Base-by-base conservation (phyloP, 2,888 invertebrate genomes). In the Ernsta delagoae region DNA sequence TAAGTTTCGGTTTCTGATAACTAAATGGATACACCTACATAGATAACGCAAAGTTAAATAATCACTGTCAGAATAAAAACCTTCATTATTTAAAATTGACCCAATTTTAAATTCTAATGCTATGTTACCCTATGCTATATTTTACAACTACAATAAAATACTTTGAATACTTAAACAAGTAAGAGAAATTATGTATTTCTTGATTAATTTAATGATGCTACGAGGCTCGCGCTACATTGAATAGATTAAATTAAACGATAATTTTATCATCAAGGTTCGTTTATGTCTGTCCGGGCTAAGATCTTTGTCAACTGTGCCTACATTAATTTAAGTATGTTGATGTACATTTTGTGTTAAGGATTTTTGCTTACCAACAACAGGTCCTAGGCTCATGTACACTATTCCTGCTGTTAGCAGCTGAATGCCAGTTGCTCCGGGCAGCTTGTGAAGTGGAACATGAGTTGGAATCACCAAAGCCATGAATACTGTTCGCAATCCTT, bases 401-500 rank as follows among this genome's bases (percentile, higher is more conserved):
- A 96, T 82, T 0, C 96, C 96, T 75, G 96, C 95, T 59, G 95
- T 94, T 7, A 96, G 86, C 48, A 96, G 83, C 79, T 96, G 96
- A 59, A 96, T 87, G 0, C 96, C 96, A 0, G 96, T 94, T 3
- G 96, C 96, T 8, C 95, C 96, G 0, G 96, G 96, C 70, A 96
- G 80, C 70, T 96, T 94, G 72, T 95, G 95, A 11, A 96, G 79
- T 0, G 96, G 95, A 54, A 96, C 96, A 78, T 96, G 95, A 0
- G 95, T 94, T 3, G 96, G 96, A 76, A 96, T 96, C 9, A 96
- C 96, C 4, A 96, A 84, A 0, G 96, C 95, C 95, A 96, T 96
- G 78, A 96, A 96, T 5, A 96, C 95, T 4, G 96, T 96, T 67
- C 96, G 89, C 0, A 96, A 83, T 0, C 95, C 96, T 86, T 96